Conservation (phyloP, 2,888 invertebrate species). For the Cheiracanthium punctorium region DNA sequence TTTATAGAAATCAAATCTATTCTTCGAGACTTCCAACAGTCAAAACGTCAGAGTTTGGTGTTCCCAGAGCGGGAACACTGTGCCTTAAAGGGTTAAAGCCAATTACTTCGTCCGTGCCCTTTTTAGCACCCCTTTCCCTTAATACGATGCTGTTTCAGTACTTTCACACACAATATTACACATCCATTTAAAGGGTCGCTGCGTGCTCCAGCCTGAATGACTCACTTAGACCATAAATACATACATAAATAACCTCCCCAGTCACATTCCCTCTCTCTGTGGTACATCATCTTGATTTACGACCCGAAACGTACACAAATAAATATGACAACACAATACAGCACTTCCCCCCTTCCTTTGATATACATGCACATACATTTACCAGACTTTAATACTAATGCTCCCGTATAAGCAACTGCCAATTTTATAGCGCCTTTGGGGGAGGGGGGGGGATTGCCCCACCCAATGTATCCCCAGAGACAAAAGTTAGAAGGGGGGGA, state of each 20-base stretch:
- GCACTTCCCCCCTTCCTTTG: neutral
- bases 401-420: constrained; percentile 55
- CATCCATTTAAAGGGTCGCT: too few species aligned
- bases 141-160: too few species aligned
- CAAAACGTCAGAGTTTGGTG: too few species aligned
- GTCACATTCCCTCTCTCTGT: neutral
- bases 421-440: constrained; percentile 65
- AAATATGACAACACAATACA: constrained; percentile 1
- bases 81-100: too few species aligned
- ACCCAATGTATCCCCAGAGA: constrained; percentile 40
- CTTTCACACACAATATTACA: too few species aligned
- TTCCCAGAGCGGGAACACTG: too few species aligned
- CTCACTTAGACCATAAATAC: neutral
- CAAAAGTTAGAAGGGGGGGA: too few species aligned
- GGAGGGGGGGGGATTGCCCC: constrained; percentile 18
- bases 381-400: constrained; percentile 29
- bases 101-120: too few species aligned
- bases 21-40: too few species aligned
- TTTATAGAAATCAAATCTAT: too few species aligned
- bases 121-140: too few species aligned
- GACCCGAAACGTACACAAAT: neutral
- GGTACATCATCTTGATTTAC: neutral
- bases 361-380: constrained; percentile 33
- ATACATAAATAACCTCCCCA: neutral
- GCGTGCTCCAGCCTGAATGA: neutral